Evolutionary conservation across 2,797 vertebrate species (phyloP).

Genomic region (Ciconia nigra): DNA sequence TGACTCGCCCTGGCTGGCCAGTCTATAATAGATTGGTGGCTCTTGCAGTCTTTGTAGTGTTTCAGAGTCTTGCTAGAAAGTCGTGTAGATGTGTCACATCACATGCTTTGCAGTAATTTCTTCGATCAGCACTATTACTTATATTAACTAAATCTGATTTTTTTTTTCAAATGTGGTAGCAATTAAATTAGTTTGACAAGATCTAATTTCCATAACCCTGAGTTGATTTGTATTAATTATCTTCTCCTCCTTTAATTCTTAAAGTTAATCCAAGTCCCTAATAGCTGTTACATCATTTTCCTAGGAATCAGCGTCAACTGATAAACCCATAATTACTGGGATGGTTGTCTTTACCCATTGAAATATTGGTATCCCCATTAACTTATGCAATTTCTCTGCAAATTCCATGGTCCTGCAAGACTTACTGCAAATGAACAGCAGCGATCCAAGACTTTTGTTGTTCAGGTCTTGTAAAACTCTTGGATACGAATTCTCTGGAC

Average conservation of each 20-base stretch:
- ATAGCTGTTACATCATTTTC: neutral
- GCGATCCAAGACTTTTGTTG: neutral
- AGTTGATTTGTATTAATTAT: neutral
- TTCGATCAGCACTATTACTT: neutral
- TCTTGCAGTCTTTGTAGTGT: neutral
- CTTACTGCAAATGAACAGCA: neutral
- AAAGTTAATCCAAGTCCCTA: neutral
- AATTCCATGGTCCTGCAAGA: neutral
- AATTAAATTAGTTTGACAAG: neutral
- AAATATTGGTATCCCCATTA: neutral
- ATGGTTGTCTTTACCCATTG: neutral
- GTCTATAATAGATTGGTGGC: neutral
- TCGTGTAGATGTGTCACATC: rapidly evolving
- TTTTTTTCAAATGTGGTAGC: neutral
- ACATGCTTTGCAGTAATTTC: rapidly evolving
- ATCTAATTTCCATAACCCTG: neutral
- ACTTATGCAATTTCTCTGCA: neutral
- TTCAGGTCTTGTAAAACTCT: neutral
- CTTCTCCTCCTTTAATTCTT: neutral
- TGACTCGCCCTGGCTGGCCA: neutral
- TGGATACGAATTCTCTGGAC: neutral
- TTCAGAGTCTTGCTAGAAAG: neutral
- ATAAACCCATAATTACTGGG: neutral
- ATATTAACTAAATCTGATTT: neutral
- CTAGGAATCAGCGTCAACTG: neutral